A percentile compares a stretch with the other conserved stretches of the same genome.
Evolutionary conservation across 2,113 vertebrate genomes (phyloP).

Genomic region (Xenopus borealis): DNA sequence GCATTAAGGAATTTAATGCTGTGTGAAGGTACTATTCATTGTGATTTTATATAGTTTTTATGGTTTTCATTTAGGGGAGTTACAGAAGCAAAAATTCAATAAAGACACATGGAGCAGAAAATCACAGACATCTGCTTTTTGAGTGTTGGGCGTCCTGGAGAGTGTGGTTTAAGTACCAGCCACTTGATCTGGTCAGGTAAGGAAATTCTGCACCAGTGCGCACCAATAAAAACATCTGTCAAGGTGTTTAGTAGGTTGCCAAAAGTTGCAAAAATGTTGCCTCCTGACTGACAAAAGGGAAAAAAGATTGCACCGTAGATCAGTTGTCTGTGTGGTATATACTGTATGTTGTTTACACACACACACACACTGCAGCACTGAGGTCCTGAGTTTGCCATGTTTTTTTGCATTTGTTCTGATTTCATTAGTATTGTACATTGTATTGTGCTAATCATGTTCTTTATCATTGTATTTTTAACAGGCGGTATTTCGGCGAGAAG

Average conservation of each 20-base stretch:
- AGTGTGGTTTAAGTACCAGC: constrained; percentile 95
- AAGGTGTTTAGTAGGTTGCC: background rate
- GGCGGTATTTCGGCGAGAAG: constrained; percentile 94
- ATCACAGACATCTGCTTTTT: constrained; percentile 87
- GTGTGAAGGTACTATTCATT: too few species aligned
- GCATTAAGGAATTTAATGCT: too few species aligned
- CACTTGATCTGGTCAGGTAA: constrained; percentile 88
- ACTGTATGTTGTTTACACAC: too few species aligned
- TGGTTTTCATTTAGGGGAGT: constrained; percentile 68
- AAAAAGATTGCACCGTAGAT: too few species aligned
- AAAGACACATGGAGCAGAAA: constrained; percentile 83
- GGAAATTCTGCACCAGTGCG: constrained; percentile 12
- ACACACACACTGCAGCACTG: too few species aligned
- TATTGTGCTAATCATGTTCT: background rate
- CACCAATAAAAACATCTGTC: too few species aligned
- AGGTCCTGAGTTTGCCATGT: too few species aligned
- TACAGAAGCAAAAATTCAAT: constrained; percentile 90
- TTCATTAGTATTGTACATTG: too few species aligned
- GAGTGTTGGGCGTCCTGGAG: constrained; percentile 93
- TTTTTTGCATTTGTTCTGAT: too few species aligned
- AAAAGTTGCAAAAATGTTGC: too few species aligned
- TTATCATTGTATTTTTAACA: constrained; percentile 50
- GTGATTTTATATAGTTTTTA: constrained; percentile 31
- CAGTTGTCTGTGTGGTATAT: too few species aligned
- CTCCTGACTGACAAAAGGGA: too few species aligned